Base-by-base conservation (phyloP, 2,888 invertebrate species). In the Noctua janthina region DNA sequence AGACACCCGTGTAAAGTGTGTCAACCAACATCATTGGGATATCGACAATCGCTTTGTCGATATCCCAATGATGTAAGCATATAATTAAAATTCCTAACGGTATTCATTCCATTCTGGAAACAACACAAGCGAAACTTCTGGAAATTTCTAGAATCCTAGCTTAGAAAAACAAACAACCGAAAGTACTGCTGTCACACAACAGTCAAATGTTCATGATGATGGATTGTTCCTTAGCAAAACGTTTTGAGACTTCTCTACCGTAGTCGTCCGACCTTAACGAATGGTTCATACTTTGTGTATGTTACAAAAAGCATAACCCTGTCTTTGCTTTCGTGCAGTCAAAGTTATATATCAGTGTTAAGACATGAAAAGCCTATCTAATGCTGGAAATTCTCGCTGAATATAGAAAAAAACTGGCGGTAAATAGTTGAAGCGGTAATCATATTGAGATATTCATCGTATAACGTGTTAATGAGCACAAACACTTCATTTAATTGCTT, bases 371-470 rank as follows among this genome's bases (percentile, higher is more conserved):
- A 62, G 17, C 62, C 17, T 17, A 29, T 35, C 6, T 29, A 5
- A 1, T 43, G 15, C 13, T 51, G n/a, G 0, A 11, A 68, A 74
- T 81, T 68, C n/a, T 51, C n/a, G 15, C 15, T 11, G 11, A 4
- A 39, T 20, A 6, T 8, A 35, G 1, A 29, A 79, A 80, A 62
- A 71, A 49, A 54, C 20, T 35, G 1, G 43, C 11, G 8, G 29
- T 29, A 29, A 29, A 29, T 29, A 29, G 29, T 29, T 29, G 29
- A 23, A 23, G 23, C 23, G 23, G 35, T 82, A 78, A 68, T 71
- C 62, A 39, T 46, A 49, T 81, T 54, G 46, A 83, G 73, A 82
- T 74, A 79, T 64, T 66, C 73, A 82, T 83, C 78, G n/a, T 66
- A 46, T 54, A 64, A 64, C 56, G 73, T 70, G 79, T 46, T 83